Evolutionary conservation across 1,140 invertebrate genomes (phyloP).

Genomic region (Scaptomyza montana): DNA sequence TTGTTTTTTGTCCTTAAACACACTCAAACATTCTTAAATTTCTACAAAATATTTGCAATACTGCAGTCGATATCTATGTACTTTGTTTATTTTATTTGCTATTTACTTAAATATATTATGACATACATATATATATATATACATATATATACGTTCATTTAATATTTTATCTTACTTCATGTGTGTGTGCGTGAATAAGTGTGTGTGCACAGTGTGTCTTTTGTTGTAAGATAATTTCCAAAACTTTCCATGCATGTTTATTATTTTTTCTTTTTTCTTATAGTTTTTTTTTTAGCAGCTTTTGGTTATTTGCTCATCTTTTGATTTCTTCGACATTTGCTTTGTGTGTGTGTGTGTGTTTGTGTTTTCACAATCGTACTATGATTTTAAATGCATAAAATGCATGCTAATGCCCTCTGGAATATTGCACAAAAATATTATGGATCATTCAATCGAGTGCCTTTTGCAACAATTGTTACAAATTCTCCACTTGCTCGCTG

Average conservation of each 20-base stretch:
- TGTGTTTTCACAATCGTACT: conserved; percentile 62
- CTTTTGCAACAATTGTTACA: not conserved
- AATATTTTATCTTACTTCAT: conserved; percentile 24
- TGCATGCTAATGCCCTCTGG: conserved; percentile 48
- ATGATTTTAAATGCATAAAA: conserved; percentile 77
- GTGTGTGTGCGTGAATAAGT: conserved; percentile 36
- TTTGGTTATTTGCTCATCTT: conserved; percentile 83
- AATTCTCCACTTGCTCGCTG: not conserved
- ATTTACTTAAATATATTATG: conserved; percentile 71
- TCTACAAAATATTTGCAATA: conserved; percentile 84
- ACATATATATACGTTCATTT: conserved; percentile 30
- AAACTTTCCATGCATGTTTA: conserved; percentile 33
- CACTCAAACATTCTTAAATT: conserved; percentile 82
- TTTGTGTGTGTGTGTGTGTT: conserved; percentile 22
- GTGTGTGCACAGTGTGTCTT: conserved; percentile 39
- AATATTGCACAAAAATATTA: conserved; percentile 76
- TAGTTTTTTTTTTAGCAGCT: conserved; percentile 65
- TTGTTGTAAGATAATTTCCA: conserved; percentile 53
- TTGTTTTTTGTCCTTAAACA: conserved; percentile 67
- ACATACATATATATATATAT: conserved; percentile 49
- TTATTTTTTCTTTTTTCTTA: conserved; percentile 36
- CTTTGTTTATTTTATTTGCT: conserved; percentile 64
- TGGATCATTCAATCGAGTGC: conserved; percentile 25
- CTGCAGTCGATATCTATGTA: conserved; percentile 83
- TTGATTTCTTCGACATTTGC: conserved; percentile 81